These are phyloP conservation scores for Misgurnus anguillicaudatus DNA, from an alignment of 2,113 vertebrate genomes.

Conservation along the genomic window DNA sequence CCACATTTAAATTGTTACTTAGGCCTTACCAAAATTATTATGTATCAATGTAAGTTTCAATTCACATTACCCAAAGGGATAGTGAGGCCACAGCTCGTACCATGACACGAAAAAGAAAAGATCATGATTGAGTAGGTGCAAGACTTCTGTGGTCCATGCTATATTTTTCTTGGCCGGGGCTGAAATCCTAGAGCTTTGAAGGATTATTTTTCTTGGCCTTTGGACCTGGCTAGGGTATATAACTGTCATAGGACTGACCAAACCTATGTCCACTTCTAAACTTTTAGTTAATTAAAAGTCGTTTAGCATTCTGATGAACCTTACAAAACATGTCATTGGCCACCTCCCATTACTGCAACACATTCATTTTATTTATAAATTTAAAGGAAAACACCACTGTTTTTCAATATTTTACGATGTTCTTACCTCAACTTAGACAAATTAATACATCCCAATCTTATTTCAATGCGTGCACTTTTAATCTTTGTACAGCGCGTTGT, in stretches of 20 bases:
- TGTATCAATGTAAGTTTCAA: background rate
- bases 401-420: no score
- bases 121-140: slow-evolving; percentile 34
- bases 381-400: no score
- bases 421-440: no score
- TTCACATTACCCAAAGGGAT: background rate
- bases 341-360: background rate
- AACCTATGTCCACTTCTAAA: background rate
- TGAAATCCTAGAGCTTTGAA: slow-evolving; percentile 39
- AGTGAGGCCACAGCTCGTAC: background rate
- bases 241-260: slow-evolving; percentile 9
- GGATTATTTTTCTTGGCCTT: slow-evolving; percentile 45
- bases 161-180: slow-evolving; percentile 35
- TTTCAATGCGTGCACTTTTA: no score
- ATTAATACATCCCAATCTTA: no score
- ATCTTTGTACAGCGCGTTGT: no score
- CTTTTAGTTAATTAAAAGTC: background rate
- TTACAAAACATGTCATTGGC: background rate
- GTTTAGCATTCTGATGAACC: background rate
- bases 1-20: slow-evolving; percentile 3
- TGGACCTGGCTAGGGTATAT: background rate
- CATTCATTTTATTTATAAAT: background rate
- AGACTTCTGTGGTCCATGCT: slow-evolving; percentile 5
- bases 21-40: background rate
- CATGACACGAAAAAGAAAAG: slow-evolving; percentile 11